Evolutionary conservation across 2,888 invertebrate species (phyloP).

Genomic region (Linyphia triangularis): DNA sequence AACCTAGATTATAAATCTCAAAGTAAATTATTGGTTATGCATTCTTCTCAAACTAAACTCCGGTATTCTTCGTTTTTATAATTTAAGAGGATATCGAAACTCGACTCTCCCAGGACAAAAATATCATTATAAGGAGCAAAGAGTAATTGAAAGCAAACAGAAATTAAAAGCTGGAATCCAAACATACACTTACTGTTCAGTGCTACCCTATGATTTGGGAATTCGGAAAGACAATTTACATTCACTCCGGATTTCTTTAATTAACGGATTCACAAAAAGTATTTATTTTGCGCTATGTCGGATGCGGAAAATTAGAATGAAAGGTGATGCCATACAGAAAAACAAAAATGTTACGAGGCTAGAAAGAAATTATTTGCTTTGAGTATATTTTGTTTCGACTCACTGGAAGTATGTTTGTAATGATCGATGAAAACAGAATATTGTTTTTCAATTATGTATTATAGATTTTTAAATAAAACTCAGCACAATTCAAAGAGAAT

Average conservation of each 20-base stretch:
- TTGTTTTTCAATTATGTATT: too few relatives aligned
- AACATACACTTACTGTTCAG: background rate
- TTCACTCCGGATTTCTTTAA: slow-evolving; percentile 3
- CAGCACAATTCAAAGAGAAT: too few relatives aligned
- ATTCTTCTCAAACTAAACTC: too few relatives aligned
- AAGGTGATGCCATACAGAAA: too few relatives aligned
- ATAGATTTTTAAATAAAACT: too few relatives aligned
- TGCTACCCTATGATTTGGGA: background rate
- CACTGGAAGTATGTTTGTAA: too few relatives aligned
- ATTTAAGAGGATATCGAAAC: background rate
- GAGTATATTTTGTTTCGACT: too few relatives aligned
- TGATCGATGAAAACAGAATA: too few relatives aligned
- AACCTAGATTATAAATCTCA: background rate
- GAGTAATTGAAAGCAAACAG: background rate
- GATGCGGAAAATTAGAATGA: background rate
- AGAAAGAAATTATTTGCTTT: too few relatives aligned
- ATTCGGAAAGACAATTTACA: slow-evolving; percentile 11
- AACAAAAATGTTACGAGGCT: too few relatives aligned
- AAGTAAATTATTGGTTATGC: background rate
- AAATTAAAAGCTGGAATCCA: background rate
- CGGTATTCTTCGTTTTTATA: too few relatives aligned
- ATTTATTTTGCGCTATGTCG: slow-evolving; percentile 4
- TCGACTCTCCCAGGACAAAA: background rate
- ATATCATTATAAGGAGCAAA: background rate
- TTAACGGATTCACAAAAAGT: slow-evolving; percentile 15